Percentiles rank a stretch among this genome's conserved stretches.
These are phyloP conservation scores for Oreotrochilus melanogaster DNA, from an alignment of 2,113 vertebrate species.

Conservation along the genomic window DNA sequence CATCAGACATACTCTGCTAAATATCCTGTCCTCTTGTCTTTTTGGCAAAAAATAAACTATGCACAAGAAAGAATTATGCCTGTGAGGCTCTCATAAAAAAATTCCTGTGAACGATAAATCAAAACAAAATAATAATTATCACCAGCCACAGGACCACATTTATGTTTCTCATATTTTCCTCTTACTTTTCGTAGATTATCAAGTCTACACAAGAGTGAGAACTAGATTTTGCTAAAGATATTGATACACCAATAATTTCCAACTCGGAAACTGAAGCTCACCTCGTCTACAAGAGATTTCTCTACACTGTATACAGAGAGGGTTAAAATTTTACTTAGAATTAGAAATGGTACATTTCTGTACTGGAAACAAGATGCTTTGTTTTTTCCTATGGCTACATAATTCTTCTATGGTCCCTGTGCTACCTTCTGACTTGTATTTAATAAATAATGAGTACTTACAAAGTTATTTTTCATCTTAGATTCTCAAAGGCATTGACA, in stretches of 20 bases:
- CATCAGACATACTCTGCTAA: conserved; percentile 61
- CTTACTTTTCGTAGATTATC: conserved; percentile 61
- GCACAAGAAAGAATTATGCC: conserved; percentile 68
- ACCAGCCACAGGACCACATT: conserved; percentile 56
- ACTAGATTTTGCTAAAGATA: conserved; percentile 41
- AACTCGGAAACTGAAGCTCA: background rate
- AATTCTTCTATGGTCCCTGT: background rate
- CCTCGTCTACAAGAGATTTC: background rate
- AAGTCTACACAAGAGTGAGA: conserved; percentile 67
- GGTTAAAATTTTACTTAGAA: background rate
- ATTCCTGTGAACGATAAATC: conserved; percentile 76
- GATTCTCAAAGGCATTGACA: background rate
- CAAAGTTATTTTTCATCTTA: background rate
- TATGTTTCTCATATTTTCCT: conserved; percentile 73
- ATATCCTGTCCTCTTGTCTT: conserved; percentile 59
- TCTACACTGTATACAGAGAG: background rate
- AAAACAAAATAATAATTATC: conserved; percentile 87
- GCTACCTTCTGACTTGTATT: background rate
- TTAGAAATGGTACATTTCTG: background rate
- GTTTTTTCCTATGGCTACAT: background rate
- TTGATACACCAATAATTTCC: background rate
- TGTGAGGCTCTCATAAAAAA: conserved; percentile 75
- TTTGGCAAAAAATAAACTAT: conserved; percentile 71
- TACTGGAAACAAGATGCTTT: background rate
- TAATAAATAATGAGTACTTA: background rate